Percentiles rank a stretch among this genome's conserved stretches.
Conservation (phyloP, 2,888 invertebrate species). For the Ctenicera cuprea region DNA sequence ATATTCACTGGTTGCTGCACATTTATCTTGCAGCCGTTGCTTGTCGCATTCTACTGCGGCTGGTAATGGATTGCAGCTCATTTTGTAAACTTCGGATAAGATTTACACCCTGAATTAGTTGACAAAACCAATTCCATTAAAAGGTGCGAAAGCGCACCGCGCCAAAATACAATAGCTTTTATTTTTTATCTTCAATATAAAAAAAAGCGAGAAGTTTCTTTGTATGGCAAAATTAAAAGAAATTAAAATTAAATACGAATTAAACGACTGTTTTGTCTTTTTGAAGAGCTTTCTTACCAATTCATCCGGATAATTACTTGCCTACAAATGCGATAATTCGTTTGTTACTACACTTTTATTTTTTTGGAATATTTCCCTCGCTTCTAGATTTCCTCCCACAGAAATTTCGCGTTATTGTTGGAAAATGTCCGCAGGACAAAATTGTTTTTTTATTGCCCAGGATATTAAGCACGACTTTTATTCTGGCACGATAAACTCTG, state of each 20-base stretch:
- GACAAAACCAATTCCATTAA: constrained; percentile 44
- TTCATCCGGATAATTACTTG: constrained; percentile 15
- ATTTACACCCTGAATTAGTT: constrained; percentile 39
- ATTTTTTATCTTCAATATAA: constrained; percentile 10
- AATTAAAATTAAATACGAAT: constrained; percentile 27
- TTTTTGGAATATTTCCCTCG: neutral
- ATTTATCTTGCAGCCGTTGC: constrained; percentile 28
- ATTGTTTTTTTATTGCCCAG: constrained; percentile 11
- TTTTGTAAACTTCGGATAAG: constrained; percentile 27
- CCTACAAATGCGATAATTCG: constrained; percentile 15
- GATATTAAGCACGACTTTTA: constrained; percentile 7
- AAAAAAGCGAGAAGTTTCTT: neutral
- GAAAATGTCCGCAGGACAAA: neutral
- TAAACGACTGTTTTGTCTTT: constrained; percentile 15
- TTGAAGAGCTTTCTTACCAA: constrained; percentile 13
- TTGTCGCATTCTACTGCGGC: constrained; percentile 30
- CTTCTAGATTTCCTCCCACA: too few species aligned
- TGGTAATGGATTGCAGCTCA: constrained; percentile 34
- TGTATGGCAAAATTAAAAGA: constrained; percentile 5
- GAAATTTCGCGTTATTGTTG: neutral
- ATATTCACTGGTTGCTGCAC: constrained; percentile 27
- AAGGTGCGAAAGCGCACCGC: constrained; percentile 28
- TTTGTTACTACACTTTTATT: neutral
- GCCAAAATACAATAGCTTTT: neutral
- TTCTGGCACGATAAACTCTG: neutral